Conservation (phyloP, 2,113 vertebrate genomes). For the Jacana jacana region DNA sequence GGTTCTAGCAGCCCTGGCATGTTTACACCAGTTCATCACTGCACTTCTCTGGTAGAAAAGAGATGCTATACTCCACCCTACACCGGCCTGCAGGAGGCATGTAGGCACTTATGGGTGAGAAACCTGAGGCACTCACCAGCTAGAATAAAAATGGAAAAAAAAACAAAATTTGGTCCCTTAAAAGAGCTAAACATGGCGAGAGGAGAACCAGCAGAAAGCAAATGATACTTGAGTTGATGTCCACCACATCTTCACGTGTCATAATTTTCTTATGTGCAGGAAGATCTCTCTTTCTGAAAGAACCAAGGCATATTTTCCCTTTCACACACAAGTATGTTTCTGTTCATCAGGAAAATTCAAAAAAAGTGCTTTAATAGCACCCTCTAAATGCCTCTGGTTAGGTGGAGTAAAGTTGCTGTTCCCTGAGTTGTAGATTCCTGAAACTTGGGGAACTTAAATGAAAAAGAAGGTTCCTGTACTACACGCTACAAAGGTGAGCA, state of each 20-base stretch:
- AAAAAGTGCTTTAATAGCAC: background rate
- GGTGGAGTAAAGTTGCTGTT: background rate
- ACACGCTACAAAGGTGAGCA: background rate
- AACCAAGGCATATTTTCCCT: background rate
- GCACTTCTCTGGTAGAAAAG: background rate
- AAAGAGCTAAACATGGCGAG: background rate
- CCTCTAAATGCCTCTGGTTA: background rate
- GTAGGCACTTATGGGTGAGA: background rate
- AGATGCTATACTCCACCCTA: background rate
- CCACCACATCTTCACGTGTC: background rate
- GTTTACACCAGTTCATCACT: background rate
- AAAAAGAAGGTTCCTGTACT: background rate
- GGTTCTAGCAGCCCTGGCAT: background rate
- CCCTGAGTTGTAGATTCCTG: background rate
- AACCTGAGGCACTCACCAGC: background rate
- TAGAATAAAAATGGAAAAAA: background rate
- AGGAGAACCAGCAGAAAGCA: background rate
- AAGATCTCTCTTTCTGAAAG: background rate
- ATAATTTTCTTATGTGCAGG: background rate
- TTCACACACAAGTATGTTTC: background rate
- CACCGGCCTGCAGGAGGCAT: background rate
- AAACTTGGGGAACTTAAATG: background rate
- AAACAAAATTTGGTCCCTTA: background rate
- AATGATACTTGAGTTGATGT: background rate
- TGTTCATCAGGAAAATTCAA: background rate